Conservation (phyloP, 2,888 invertebrate genomes). For the Zonitis immaculata region DNA sequence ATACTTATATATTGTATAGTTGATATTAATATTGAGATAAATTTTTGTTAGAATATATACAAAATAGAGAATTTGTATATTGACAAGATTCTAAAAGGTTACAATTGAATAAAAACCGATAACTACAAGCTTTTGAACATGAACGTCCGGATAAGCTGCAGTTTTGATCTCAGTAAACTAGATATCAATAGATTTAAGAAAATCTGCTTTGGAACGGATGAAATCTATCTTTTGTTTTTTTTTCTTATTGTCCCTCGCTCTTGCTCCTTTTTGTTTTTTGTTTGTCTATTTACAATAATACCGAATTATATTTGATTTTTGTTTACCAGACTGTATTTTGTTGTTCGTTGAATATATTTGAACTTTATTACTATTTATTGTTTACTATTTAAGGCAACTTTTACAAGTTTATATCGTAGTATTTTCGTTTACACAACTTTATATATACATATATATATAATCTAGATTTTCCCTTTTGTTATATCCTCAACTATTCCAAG, state of each 20-base stretch:
- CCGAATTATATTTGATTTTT: neutral
- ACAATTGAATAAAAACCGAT: slow-evolving; percentile 12
- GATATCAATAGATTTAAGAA: neutral
- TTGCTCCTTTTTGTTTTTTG: no score
- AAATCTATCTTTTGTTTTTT: no score
- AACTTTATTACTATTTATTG: slow-evolving; percentile 38
- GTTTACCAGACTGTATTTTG: neutral
- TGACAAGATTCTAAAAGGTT: slow-evolving; percentile 7
- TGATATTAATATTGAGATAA: neutral
- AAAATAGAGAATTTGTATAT: slow-evolving; percentile 4
- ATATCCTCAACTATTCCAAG: slow-evolving; percentile 37
- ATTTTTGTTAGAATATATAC: neutral
- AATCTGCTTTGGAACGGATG: neutral
- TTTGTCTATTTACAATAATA: neutral
- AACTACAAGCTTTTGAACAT: slow-evolving; percentile 5
- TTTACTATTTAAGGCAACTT: slow-evolving; percentile 29
- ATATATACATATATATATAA: no score
- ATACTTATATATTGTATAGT: no score
- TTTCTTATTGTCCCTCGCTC: no score
- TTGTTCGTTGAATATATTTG: neutral
- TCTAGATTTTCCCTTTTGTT: slow-evolving; percentile 36
- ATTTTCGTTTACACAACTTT: slow-evolving; percentile 38
- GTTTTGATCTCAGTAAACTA: slow-evolving; percentile 5
- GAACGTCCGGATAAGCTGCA: slow-evolving; percentile 4
- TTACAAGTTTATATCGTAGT: slow-evolving; percentile 38